Conservation (phyloP, 2,113 vertebrate species). For the Actinemys pallida region DNA sequence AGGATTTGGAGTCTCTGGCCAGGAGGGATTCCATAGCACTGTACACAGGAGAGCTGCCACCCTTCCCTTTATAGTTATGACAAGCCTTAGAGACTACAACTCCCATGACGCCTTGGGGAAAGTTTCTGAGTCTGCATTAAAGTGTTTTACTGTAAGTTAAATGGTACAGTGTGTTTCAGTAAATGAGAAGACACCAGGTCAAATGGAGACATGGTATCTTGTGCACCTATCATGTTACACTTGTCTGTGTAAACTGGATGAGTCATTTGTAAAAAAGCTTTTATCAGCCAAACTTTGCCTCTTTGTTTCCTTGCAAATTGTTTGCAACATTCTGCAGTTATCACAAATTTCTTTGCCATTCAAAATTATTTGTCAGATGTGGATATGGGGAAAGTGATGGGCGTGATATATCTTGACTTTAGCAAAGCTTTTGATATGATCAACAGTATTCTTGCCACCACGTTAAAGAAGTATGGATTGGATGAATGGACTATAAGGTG, state of each 20-base stretch:
- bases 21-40: too few relatives aligned
- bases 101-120: too few relatives aligned
- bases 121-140: background rate
- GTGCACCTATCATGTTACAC: background rate
- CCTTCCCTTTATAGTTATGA: too few relatives aligned
- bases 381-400: too few relatives aligned
- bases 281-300: background rate
- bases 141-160: background rate
- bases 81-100: too few relatives aligned
- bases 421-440: too few relatives aligned
- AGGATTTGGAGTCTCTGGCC: too few relatives aligned
- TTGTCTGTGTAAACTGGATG: background rate
- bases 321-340: background rate
- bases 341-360: accelerated
- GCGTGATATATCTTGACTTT: too few relatives aligned
- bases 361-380: background rate
- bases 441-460: too few relatives aligned
- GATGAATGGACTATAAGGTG: too few relatives aligned
- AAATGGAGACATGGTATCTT: background rate
- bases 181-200: background rate
- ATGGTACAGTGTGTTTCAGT: background rate
- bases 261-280: background rate
- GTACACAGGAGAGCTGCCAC: too few relatives aligned
- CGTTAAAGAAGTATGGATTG: too few relatives aligned
- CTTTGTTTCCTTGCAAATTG: background rate